Evolutionary conservation across 30 jellyfish, hydroid and myxozoan species (phyloP).

Genomic region (Aurelia sp.): DNA sequence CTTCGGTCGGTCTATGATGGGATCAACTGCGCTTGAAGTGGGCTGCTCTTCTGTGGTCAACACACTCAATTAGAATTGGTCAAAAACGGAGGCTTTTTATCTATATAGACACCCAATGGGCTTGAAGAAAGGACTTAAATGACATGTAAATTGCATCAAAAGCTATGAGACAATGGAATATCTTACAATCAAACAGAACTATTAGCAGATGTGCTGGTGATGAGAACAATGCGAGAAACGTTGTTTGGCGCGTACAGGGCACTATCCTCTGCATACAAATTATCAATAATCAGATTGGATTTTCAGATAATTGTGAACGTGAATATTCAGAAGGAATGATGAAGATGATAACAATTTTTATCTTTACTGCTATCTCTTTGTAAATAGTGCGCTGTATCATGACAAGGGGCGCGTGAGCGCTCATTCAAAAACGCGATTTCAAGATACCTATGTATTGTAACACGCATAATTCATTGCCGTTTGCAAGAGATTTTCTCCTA

Average conservation of each 20-base stretch:
- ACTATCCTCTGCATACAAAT: constrained; percentile 33
- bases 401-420: constrained; percentile 71
- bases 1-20: too few relatives aligned
- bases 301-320: constrained; percentile 37
- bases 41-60: too few relatives aligned
- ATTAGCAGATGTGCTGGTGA: constrained; percentile 56
- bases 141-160: constrained; percentile 65
- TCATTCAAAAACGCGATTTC: constrained; percentile 19
- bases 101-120: constrained; percentile 45
- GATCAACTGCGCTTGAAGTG: too few relatives aligned
- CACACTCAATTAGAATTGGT: too few relatives aligned
- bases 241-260: constrained; percentile 49
- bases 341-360: constrained; percentile 47
- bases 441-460: constrained; percentile 15
- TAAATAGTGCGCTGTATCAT: constrained; percentile 42
- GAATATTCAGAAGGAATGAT: constrained; percentile 47
- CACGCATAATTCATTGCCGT: constrained; percentile 21
- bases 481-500: constrained; percentile 21
- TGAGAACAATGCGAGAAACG: constrained; percentile 37
- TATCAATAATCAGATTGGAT: constrained; percentile 27
- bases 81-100: constrained; percentile 29
- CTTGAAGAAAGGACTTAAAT: constrained; percentile 38
- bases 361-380: constrained; percentile 65
- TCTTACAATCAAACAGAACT: constrained; percentile 41
- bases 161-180: constrained; percentile 30